A percentile compares a stretch with the other conserved stretches of the same genome.
Conservation (phyloP, 2,797 vertebrate genomes). For the Ceyx erithaca region DNA sequence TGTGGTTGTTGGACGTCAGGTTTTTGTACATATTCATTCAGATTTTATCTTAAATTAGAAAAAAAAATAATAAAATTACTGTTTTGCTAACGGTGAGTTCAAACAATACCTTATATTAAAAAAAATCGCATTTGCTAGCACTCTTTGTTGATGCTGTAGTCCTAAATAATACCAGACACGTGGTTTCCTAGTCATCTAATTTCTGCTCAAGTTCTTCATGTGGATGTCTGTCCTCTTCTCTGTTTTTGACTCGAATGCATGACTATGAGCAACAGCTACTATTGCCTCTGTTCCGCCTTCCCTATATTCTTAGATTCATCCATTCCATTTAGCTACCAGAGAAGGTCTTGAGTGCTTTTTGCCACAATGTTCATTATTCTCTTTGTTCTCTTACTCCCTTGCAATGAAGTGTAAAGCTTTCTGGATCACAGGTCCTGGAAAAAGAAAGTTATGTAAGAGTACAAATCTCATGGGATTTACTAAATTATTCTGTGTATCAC, state of each 20-base stretch:
- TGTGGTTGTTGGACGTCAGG: background rate
- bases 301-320: background rate
- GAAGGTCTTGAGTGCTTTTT: background rate
- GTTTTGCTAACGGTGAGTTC: background rate
- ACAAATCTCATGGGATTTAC: background rate
- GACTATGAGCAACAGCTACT: background rate
- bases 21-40: background rate
- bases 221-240: background rate
- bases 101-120: background rate
- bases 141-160: background rate
- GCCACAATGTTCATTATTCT: background rate
- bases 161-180: background rate
- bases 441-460: background rate
- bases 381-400: background rate
- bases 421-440: background rate
- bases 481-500: background rate
- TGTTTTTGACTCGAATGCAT: background rate
- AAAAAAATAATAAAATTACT: background rate
- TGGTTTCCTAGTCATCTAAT: background rate
- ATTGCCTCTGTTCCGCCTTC: background rate
- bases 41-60: background rate
- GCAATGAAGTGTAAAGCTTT: background rate
- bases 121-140: background rate
- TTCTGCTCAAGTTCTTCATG: background rate
- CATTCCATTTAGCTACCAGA: background rate